Evolutionary conservation across 2,888 invertebrate genomes (phyloP).

Genomic region (Aethes cnicana): DNA sequence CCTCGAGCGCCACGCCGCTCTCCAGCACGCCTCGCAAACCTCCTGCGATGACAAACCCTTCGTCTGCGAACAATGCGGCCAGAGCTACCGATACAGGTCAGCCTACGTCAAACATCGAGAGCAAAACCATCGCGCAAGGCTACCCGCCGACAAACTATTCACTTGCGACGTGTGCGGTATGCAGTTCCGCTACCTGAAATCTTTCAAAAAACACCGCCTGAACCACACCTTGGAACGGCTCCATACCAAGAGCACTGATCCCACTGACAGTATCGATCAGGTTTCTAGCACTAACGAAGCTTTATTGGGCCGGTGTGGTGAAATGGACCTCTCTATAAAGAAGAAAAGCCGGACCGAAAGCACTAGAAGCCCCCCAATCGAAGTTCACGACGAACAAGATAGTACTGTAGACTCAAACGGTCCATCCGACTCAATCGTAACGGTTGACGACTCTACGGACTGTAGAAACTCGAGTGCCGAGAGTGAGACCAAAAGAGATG

Average conservation of each 20-base stretch:
- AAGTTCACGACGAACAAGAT: constrained; percentile 85
- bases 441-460: constrained; percentile 75
- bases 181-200: constrained; percentile 94
- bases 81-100: constrained; percentile 93
- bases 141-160: constrained; percentile 94
- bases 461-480: constrained; percentile 69
- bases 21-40: constrained; percentile 88
- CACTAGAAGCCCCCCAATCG: constrained; percentile 72
- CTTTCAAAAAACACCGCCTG: constrained; percentile 93
- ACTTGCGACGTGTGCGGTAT: constrained; percentile 96
- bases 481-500: constrained; percentile 63
- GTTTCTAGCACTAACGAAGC: constrained; percentile 89
- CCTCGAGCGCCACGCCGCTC: constrained; percentile 91
- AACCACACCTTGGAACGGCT: constrained; percentile 93
- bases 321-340: constrained; percentile 83
- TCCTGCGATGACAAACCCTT: constrained; percentile 92
- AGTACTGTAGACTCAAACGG: constrained; percentile 88
- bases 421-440: constrained; percentile 72
- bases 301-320: constrained; percentile 77
- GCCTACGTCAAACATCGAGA: constrained; percentile 89
- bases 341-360: constrained; percentile 65
- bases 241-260: constrained; percentile 85
- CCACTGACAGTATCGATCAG: constrained; percentile 82
- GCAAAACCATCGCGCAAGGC: constrained; percentile 92
- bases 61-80: constrained; percentile 95